Conservation (phyloP, 2,888 invertebrate species). For the Pollenia labialis region DNA sequence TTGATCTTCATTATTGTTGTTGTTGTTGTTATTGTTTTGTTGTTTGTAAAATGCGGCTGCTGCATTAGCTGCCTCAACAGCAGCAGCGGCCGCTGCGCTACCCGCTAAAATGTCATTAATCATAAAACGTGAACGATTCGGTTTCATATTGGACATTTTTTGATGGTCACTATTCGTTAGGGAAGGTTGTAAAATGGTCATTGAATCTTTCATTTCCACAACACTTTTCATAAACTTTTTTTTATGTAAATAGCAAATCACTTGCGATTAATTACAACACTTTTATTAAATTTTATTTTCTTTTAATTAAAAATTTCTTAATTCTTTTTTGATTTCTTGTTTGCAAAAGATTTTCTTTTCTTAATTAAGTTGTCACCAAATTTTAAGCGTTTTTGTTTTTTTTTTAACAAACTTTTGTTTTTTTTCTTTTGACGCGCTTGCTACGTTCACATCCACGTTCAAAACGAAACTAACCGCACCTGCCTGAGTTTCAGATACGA, state of each 20-base stretch:
- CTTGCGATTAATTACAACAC: not conserved
- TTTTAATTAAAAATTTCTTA: not conserved
- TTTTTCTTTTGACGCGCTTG: conserved; percentile 68
- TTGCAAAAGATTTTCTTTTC: not conserved
- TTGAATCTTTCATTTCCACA: conserved; percentile 82
- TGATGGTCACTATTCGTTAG: conserved; percentile 76
- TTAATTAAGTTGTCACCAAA: not conserved
- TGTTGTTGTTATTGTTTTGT: conserved; percentile 75
- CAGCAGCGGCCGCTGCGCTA: conserved; percentile 80
- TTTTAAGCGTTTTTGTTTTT: conserved; percentile 17
- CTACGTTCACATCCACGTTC: conserved; percentile 80
- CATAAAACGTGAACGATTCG: conserved; percentile 82
- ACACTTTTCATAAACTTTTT: conserved; percentile 59
- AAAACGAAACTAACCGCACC: conserved; percentile 83
- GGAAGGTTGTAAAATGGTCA: conserved; percentile 81
- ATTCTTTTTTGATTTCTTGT: not conserved
- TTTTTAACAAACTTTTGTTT: not conserved
- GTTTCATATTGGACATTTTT: conserved; percentile 80
- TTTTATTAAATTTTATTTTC: not conserved
- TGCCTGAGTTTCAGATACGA: conserved; percentile 78
- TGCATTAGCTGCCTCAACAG: conserved; percentile 78
- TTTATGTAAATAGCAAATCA: not conserved
- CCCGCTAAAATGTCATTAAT: conserved; percentile 82
- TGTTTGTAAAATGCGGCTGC: conserved; percentile 80
- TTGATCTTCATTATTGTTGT: conserved; percentile 66